These are phyloP conservation scores for Atrichornis clamosus DNA, from an alignment of 2,113 vertebrate genomes.

Conservation along the genomic window DNA sequence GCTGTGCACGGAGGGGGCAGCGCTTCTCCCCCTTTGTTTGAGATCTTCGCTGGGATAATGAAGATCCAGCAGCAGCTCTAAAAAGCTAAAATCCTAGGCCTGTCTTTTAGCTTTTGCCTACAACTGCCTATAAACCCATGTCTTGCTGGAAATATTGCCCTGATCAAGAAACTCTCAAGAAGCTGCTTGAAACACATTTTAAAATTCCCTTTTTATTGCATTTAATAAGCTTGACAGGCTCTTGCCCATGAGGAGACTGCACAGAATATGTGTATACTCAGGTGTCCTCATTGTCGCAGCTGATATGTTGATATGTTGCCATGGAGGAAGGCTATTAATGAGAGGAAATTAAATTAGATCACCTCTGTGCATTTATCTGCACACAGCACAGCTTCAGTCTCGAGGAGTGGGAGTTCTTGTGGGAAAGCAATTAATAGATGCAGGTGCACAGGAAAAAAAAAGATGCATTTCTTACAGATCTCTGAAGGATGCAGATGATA, in stretches of 20 bases:
- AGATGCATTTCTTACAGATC: slow-evolving; percentile 5
- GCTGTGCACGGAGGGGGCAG: background rate
- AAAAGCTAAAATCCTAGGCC: background rate
- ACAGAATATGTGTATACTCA: slow-evolving; percentile 34
- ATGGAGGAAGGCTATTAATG: slow-evolving; percentile 68
- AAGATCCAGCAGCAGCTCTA: background rate
- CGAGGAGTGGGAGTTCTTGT: slow-evolving; percentile 56
- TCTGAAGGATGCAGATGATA: slow-evolving; percentile 16
- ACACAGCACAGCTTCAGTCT: slow-evolving; percentile 32
- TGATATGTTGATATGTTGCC: slow-evolving; percentile 68
- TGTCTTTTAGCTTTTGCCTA: background rate
- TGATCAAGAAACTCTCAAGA: background rate
- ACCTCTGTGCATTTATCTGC: slow-evolving; percentile 56
- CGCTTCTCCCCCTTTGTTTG: background rate
- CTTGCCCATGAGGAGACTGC: background rate
- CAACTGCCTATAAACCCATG: background rate
- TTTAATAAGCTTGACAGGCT: background rate
- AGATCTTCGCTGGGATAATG: background rate
- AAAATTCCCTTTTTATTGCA: background rate
- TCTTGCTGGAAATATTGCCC: background rate
- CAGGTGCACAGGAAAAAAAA: slow-evolving; percentile 60
- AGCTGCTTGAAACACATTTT: background rate
- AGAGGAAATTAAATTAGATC: slow-evolving; percentile 70
- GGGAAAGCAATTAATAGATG: slow-evolving; percentile 65
- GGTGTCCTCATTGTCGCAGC: slow-evolving; percentile 59